Percentiles rank a stretch among this genome's conserved stretches.
These are phyloP conservation scores for Apeira syringaria DNA, from an alignment of 2,888 invertebrate species.

Conservation along the genomic window DNA sequence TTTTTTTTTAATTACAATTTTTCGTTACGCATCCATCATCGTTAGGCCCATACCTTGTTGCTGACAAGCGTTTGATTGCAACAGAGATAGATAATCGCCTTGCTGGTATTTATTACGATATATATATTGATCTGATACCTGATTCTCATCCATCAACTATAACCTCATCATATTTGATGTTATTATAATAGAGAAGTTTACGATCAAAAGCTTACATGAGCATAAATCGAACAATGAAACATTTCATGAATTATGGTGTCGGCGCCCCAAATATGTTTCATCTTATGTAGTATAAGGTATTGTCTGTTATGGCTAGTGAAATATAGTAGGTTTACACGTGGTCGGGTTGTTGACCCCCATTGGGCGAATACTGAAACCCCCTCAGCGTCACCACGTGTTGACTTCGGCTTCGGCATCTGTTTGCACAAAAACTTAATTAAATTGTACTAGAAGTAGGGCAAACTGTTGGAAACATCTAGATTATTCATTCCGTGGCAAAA, in stretches of 20 bases:
- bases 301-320: slow-evolving; percentile 52
- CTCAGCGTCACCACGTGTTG: slow-evolving; percentile 49
- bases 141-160: slow-evolving; percentile 7
- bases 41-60: too few species aligned
- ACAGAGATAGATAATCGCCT: too few species aligned
- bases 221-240: slow-evolving; percentile 9
- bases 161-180: slow-evolving; percentile 3
- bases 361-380: slow-evolving; percentile 56
- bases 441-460: slow-evolving; percentile 22
- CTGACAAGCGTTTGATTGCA: too few species aligned
- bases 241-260: slow-evolving; percentile 14
- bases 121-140: not conserved
- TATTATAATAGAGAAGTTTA: slow-evolving; percentile 11
- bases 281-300: slow-evolving; percentile 25
- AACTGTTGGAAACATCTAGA: slow-evolving; percentile 12
- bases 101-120: too few species aligned
- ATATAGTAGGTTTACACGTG: slow-evolving; percentile 48
- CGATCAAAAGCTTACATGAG: slow-evolving; percentile 12
- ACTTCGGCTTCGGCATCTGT: slow-evolving; percentile 29
- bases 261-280: slow-evolving; percentile 30
- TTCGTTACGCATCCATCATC: too few species aligned
- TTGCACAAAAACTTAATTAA: slow-evolving; percentile 46
- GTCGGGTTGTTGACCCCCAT: slow-evolving; percentile 54
- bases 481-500: too few species aligned
- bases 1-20: too few species aligned